Evolutionary conservation across 2,797 vertebrate species (phyloP), one percentile per base, ranked within the genome.

Genomic region (Ciconia nigra): DNA sequence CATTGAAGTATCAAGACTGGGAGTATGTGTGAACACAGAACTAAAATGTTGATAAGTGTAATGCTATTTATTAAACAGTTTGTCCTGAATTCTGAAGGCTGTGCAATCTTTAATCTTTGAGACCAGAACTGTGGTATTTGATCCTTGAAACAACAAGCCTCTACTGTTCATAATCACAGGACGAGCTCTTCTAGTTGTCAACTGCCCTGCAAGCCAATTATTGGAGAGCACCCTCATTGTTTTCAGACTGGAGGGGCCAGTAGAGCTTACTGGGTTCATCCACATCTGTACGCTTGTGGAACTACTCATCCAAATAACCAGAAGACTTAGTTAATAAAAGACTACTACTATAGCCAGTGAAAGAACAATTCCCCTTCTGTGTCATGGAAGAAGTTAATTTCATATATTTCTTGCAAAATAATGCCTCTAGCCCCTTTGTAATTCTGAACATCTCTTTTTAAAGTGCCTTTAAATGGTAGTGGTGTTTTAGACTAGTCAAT

Each of bases 221-320:
- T 11, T 85, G 76, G 87, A 96, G 90, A 89, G 90, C 58, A 90
- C 8, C 39, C 19, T 83, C 72, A 62, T 92, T 96, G 84, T 93
- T 94, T 89, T 83, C 79, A 65, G 65, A 44, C 41, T 89, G 35
- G 74, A 85, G 54, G 42, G 46, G 20, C 49, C 58, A 66, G 70
- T 59, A 39, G 59, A 61, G 42, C 54, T 83, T 78, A 49, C 33
- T 92, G 72, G 41, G 11, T 91, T 85, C 2, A 0, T 55, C 26
- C 52, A 69, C 70, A 89, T 89, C 54, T 95, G 62, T 86, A 72
- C 3, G 11, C 72, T 90, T 78, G 49, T 83, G 62, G 77, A 83
- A 54, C 89, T 88, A 29, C 61, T 93, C 37, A 83, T 72, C 52
- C 65, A 81, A 90, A 88, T 83, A 86, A 89, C 12, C 54, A 90